phyloP scores from a whole-genome alignment of 2,113 vertebrate genomes.

The Heteronetta atricapilla region DNA sequence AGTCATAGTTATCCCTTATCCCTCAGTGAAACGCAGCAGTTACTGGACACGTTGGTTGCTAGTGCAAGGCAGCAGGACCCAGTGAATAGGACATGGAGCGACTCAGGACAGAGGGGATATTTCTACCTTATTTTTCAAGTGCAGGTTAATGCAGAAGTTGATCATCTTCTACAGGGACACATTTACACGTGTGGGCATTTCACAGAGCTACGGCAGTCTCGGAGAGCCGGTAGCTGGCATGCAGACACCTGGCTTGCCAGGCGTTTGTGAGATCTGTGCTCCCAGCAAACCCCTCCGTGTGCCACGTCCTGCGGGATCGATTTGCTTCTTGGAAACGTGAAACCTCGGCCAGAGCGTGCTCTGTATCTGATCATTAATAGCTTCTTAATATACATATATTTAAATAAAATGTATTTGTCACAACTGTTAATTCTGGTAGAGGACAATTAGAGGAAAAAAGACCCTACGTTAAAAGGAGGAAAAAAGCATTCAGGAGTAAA shows the following conservation, averaged over 20 bases:
- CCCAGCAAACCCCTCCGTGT: not conserved
- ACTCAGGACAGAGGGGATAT: not conserved
- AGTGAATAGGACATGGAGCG: not conserved
- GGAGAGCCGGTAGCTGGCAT: not conserved
- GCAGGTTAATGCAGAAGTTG: not conserved
- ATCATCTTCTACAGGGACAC: not conserved
- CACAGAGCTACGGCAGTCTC: not conserved
- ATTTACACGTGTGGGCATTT: not conserved
- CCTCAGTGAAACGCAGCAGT: not conserved
- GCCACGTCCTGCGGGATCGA: not conserved
- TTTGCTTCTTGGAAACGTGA: not conserved
- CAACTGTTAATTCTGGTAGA: not conserved
- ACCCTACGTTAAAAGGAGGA: not conserved
- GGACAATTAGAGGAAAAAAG: not conserved
- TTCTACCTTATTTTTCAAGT: not conserved
- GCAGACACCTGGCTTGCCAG: not conserved
- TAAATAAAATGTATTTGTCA: not conserved
- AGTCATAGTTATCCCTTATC: not conserved
- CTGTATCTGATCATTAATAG: not conserved
- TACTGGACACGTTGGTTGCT: not conserved
- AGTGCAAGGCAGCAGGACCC: not conserved
- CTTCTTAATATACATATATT: no score
- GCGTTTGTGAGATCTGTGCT: not conserved
- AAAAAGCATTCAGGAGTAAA: not conserved
- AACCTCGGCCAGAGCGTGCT: not conserved